Evolutionary conservation across 2,888 invertebrate genomes (phyloP).

Genomic region (Drosophila cracens): DNA sequence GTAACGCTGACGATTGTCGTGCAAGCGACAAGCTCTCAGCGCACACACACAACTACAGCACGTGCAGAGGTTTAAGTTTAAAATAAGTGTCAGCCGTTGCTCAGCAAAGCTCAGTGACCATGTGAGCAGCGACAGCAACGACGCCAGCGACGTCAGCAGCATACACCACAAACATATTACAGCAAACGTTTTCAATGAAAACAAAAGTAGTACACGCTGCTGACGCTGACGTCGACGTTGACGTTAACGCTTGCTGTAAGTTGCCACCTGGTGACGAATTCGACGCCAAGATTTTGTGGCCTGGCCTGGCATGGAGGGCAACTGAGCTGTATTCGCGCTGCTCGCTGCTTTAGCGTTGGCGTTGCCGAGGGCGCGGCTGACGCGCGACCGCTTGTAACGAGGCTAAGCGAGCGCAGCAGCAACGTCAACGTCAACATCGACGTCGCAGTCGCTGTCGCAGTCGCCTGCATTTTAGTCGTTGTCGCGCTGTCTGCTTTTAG

Average conservation of each 20-base stretch:
- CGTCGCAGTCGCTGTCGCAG: constrained; percentile 26
- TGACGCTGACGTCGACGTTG: constrained; percentile 18
- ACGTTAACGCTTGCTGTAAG: constrained; percentile 49
- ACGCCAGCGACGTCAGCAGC: constrained; percentile 35
- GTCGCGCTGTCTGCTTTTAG: constrained; percentile 73
- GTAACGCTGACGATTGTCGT: constrained; percentile 39
- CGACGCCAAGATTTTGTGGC: constrained; percentile 63
- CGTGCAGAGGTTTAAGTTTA: constrained; percentile 45
- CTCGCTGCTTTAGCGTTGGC: constrained; percentile 52
- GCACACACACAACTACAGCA: constrained; percentile 17
- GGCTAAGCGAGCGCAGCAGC: constrained; percentile 64
- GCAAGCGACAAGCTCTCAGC: constrained; percentile 45
- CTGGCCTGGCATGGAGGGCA: constrained; percentile 57
- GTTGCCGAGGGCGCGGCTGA: constrained; percentile 74
- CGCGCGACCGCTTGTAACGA: constrained; percentile 71
- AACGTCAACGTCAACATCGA: constrained; percentile 29
- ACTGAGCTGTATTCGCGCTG: constrained; percentile 46
- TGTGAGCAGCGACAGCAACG: constrained; percentile 62
- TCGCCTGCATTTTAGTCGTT: constrained; percentile 60
- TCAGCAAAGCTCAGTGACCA: constrained; percentile 78
- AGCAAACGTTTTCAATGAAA: constrained; percentile 80
- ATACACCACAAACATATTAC: constrained; percentile 74
- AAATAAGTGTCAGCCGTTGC: constrained; percentile 63
- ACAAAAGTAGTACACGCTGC: constrained; percentile 79
- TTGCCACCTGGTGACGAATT: constrained; percentile 71